Percentiles rank a stretch among this genome's conserved stretches.
These are phyloP conservation scores for Acanthisitta chloris DNA, from an alignment of 2,113 vertebrate species.

Conservation along the genomic window DNA sequence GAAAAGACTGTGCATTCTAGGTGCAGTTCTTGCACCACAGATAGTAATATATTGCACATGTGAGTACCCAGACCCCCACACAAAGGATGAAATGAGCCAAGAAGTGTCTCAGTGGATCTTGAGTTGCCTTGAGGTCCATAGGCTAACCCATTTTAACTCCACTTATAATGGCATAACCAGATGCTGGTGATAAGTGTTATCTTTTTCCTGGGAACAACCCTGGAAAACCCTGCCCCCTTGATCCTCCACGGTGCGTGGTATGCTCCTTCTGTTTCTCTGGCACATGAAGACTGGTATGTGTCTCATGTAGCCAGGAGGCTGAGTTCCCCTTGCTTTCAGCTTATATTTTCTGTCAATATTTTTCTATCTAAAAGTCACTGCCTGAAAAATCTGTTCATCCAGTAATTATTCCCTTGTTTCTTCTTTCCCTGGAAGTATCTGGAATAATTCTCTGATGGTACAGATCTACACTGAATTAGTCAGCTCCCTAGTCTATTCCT, in stretches of 20 bases:
- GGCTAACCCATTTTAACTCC: not conserved
- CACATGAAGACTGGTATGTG: not conserved
- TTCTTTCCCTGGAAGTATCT: not conserved
- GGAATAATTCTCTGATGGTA: not conserved
- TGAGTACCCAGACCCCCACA: not conserved
- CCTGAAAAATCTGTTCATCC: not conserved
- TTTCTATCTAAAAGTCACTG: not conserved
- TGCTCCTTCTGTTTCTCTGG: not conserved
- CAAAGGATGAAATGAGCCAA: not conserved
- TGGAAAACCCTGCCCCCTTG: not conserved
- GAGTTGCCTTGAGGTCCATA: not conserved
- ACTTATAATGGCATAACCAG: not conserved
- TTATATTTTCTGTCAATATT: too few relatives aligned
- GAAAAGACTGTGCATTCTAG: not conserved
- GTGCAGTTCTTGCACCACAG: not conserved
- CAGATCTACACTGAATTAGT: not conserved
- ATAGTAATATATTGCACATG: not conserved
- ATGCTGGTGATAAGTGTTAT: not conserved
- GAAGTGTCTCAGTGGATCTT: not conserved
- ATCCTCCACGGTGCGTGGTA: not conserved
- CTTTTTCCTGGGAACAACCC: not conserved
- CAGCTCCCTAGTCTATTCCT: not conserved
- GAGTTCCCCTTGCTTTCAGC: not conserved
- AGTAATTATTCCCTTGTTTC: not conserved
- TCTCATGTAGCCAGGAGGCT: not conserved